Percentiles rank a stretch among this genome's conserved stretches.
These are phyloP conservation scores for Mormyrus hasselquistii DNA, from an alignment of 2,797 vertebrate species.

Conservation along the genomic window DNA sequence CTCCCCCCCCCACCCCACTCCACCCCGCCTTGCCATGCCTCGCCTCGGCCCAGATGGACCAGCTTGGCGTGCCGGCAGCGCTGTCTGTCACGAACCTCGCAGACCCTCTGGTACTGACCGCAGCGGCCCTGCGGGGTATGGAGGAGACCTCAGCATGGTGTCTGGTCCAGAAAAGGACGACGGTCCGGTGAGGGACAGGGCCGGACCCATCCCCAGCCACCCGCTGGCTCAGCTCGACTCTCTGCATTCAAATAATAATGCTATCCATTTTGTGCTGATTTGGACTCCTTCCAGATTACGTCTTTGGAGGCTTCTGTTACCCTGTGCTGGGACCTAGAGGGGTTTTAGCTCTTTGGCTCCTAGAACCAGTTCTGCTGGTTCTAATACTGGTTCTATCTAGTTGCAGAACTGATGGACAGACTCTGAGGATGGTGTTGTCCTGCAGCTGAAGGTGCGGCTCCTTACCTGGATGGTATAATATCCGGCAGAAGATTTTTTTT, in stretches of 20 bases:
- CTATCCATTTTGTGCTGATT: background rate
- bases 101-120: background rate
- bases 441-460: background rate
- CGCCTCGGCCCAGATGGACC: background rate
- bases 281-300: background rate
- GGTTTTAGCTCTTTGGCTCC: background rate
- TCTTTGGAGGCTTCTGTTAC: background rate
- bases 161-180: background rate
- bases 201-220: background rate
- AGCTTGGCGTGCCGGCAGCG: background rate
- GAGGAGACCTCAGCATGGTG: background rate
- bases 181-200: background rate
- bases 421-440: background rate
- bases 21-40: background rate
- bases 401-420: background rate
- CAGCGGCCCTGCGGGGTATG: background rate
- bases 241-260: background rate
- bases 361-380: background rate
- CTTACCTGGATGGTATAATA: background rate
- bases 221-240: background rate
- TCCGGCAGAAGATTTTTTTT: background rate
- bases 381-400: background rate
- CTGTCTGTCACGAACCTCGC: background rate
- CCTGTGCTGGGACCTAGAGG: background rate
- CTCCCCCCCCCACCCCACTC: background rate